Percentiles rank a stretch among this genome's conserved stretches.
phyloP scores from a whole-genome alignment of 2,888 invertebrate species.

The Hermaeophaga mercurialis region DNA sequence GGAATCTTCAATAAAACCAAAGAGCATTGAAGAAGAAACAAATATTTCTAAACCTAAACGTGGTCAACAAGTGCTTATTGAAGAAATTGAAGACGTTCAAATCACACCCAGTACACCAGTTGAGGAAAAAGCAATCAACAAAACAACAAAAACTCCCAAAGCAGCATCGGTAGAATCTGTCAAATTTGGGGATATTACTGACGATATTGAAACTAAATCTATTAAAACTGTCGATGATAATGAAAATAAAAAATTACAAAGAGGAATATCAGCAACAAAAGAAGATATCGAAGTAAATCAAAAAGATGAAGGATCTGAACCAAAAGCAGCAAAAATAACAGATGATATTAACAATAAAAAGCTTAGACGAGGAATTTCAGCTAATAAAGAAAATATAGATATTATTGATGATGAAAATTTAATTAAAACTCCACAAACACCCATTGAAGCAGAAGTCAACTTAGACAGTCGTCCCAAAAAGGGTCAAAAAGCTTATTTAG shows the following conservation, averaged over 20 bases:
- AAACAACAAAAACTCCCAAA: slow-evolving; percentile 10
- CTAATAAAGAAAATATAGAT: slow-evolving; percentile 39
- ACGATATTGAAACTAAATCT: background rate
- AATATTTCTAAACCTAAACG: slow-evolving; percentile 36
- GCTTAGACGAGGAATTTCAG: slow-evolving; percentile 49
- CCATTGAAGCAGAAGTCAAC: slow-evolving; percentile 14
- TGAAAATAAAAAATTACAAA: slow-evolving; percentile 18
- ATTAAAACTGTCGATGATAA: slow-evolving; percentile 10
- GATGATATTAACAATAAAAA: slow-evolving; percentile 40
- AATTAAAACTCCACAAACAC: slow-evolving; percentile 24
- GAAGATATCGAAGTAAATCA: slow-evolving; percentile 32
- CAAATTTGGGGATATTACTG: slow-evolving; percentile 1
- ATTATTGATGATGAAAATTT: slow-evolving; percentile 27
- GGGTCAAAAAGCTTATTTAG: slow-evolving; percentile 42
- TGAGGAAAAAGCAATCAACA: slow-evolving; percentile 22
- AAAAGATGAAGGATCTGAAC: slow-evolving; percentile 23
- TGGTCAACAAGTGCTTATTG: slow-evolving; percentile 45
- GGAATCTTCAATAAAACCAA: slow-evolving; percentile 31
- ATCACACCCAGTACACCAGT: slow-evolving; percentile 29
- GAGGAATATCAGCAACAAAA: slow-evolving; percentile 29
- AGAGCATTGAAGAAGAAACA: slow-evolving; percentile 34
- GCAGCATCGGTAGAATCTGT: slow-evolving; percentile 5
- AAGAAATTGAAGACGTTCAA: slow-evolving; percentile 48
- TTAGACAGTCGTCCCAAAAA: slow-evolving; percentile 50
- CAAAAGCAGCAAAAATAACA: slow-evolving; percentile 37